Percentiles rank a stretch among this genome's conserved stretches.
Conservation (phyloP, 2,888 invertebrate genomes). For the Nephrocerus scutellatus region DNA sequence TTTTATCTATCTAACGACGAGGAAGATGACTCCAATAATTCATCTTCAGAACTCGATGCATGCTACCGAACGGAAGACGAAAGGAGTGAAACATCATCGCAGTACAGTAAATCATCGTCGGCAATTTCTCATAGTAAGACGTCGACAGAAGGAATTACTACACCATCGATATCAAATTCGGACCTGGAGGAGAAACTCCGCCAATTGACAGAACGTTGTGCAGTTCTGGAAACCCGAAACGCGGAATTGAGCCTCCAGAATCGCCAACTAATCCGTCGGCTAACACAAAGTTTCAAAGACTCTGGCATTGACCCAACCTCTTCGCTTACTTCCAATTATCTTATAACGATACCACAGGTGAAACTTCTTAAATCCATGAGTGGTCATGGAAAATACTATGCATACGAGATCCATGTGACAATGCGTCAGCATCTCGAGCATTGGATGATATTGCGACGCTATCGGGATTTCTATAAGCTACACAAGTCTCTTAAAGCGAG, state of each 20-base stretch:
- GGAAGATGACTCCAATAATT: background rate
- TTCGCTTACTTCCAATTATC: conserved; percentile 38
- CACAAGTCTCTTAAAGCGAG: conserved; percentile 74
- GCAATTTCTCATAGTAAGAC: conserved; percentile 25
- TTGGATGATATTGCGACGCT: conserved; percentile 93
- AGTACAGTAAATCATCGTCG: conserved; percentile 42
- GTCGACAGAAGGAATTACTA: too few relatives aligned
- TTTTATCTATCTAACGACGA: conserved; percentile 3
- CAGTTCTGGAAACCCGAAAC: conserved; percentile 40
- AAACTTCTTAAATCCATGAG: conserved; percentile 33
- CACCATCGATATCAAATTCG: too few relatives aligned
- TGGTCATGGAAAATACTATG: conserved; percentile 32
- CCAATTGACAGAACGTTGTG: conserved; percentile 38
- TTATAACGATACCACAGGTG: conserved; percentile 43
- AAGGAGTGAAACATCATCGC: conserved; percentile 40
- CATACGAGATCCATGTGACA: conserved; percentile 45
- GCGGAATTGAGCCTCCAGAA: conserved; percentile 43
- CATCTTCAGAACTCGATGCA: background rate
- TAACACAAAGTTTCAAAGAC: conserved; percentile 37
- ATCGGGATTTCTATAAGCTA: conserved; percentile 83
- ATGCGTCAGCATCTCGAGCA: conserved; percentile 59
- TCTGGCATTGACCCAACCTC: conserved; percentile 39
- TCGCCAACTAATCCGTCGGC: conserved; percentile 37
- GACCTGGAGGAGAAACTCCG: conserved; percentile 36
- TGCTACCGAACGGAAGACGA: too few relatives aligned